phyloP scores from a whole-genome alignment of 2,113 vertebrate genomes.

The Nicator chloris region DNA sequence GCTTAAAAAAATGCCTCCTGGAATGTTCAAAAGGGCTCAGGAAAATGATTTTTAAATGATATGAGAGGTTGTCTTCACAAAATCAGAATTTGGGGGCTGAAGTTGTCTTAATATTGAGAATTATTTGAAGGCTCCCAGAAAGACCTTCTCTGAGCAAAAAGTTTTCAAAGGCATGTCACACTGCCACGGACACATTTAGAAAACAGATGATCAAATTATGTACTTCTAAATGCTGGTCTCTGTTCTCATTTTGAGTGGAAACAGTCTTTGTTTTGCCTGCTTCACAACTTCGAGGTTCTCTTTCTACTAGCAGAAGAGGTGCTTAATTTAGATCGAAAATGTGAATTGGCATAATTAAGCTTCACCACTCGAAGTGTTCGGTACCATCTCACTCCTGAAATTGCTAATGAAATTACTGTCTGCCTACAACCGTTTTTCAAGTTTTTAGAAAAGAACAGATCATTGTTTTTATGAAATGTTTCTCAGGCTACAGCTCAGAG shows the following conservation, averaged over 20 bases:
- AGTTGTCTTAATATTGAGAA: not conserved
- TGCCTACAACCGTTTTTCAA: constrained; percentile 73
- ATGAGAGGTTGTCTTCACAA: constrained; percentile 13
- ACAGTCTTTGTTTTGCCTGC: constrained; percentile 72
- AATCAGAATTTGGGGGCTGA: not conserved
- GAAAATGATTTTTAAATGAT: not conserved
- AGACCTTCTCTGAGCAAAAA: constrained; percentile 3
- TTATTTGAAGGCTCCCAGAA: not conserved
- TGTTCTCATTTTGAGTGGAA: constrained; percentile 74
- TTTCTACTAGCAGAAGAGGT: constrained; percentile 65
- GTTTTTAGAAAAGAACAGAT: constrained; percentile 73
- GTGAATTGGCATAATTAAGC: constrained; percentile 79
- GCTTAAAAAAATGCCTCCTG: constrained; percentile 32
- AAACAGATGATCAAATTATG: constrained; percentile 74
- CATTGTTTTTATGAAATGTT: constrained; percentile 70
- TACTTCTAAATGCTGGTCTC: constrained; percentile 70
- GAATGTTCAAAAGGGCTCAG: constrained; percentile 45
- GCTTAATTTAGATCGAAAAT: constrained; percentile 80
- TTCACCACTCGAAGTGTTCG: constrained; percentile 52
- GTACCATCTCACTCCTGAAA: constrained; percentile 73
- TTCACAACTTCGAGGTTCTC: constrained; percentile 77
- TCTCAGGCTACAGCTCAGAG: constrained; percentile 61
- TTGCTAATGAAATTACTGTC: constrained; percentile 62
- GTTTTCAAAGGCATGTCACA: constrained; percentile 28
- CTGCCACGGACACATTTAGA: constrained; percentile 61